Percentiles rank a stretch among this genome's conserved stretches.
Conservation (phyloP, 2,888 invertebrate species). For the Peribatodes rhomboidaria region DNA sequence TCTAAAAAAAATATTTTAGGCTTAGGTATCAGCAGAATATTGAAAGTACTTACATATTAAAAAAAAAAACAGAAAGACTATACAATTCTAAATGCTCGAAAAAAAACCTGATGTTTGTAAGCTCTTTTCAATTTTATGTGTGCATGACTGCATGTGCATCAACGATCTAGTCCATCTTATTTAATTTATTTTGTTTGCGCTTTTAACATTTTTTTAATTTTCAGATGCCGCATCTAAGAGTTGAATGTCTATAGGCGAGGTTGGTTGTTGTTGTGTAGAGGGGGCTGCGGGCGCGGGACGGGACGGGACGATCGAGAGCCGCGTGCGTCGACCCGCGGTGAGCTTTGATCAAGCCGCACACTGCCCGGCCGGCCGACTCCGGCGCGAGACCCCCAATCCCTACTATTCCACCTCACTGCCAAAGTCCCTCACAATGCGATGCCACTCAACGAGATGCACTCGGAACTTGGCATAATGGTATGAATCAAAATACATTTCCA, state of each 20-base stretch:
- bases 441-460: slow-evolving; percentile 17
- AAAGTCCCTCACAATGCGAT: slow-evolving; percentile 27
- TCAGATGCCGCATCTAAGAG: slow-evolving; percentile 40
- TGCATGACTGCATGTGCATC: no score
- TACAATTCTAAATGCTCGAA: no score
- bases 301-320: slow-evolving; percentile 66
- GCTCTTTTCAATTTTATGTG: no score
- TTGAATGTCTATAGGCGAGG: slow-evolving; percentile 44
- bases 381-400: slow-evolving; percentile 39
- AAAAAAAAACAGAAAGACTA: no score
- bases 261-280: slow-evolving; percentile 58
- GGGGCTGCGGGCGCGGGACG: slow-evolving; percentile 57
- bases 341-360: slow-evolving; percentile 76
- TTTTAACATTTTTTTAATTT: not conserved
- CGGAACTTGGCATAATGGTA: slow-evolving; percentile 13
- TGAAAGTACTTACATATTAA: no score
- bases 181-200: no score
- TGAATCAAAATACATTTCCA: slow-evolving; percentile 11
- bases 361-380: slow-evolving; percentile 46
- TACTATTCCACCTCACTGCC: slow-evolving; percentile 20
- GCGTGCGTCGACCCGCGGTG: slow-evolving; percentile 83
- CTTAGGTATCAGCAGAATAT: no score
- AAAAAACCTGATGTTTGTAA: no score
- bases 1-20: no score
- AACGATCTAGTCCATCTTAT: no score